Base-by-base conservation (phyloP, 1,140 invertebrate species). In the Steinernema khuongi region DNA sequence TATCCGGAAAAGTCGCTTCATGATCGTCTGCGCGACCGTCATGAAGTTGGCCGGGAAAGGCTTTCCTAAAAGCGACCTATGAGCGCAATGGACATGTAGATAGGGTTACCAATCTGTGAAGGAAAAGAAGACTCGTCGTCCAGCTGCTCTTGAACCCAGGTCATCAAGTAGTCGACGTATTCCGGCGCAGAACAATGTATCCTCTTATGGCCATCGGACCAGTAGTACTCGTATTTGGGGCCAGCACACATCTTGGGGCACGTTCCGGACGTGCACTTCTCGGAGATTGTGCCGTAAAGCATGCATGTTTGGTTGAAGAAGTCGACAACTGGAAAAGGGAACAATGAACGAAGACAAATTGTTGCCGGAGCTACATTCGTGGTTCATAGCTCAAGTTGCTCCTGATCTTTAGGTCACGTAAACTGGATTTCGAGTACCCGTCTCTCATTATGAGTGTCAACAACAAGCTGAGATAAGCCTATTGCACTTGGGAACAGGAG, bases 281-380 rank as follows among this genome's bases (percentile, higher is more conserved):
- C 97, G 30, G 96, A 97, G 81, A 99, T 96, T 14, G 96, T 99
- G 1, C 97, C 97, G 85, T 98, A 99, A 60, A 99, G 88, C 96
- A 99, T 99, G 86, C 97, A 98, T 81, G 99, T 98, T 90, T 99
- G 96, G 87, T 98, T 98, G 87, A 97, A 98, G 85, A 98, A 97
- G 87, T 98, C 96, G 67, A 98, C 95, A 86, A 95, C 95, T 97
- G 86, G 69, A 89, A 89, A 41, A 41, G 36, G 36, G 7, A 41
- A n/a, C n/a, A n/a, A n/a, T n/a, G n/a, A 78, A 74, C 74, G 77
- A 32, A 32, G 1, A 31, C 41, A 1, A 66, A n/a, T n/a, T n/a
- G n/a, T n/a, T n/a, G n/a, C n/a, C n/a, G n/a, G n/a, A n/a, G n/a
- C n/a, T n/a, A n/a, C n/a, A n/a, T n/a, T n/a, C n/a, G n/a, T n/a